A percentile compares a stretch with the other conserved stretches of the same genome.
Evolutionary conservation across 2,797 vertebrate species (phyloP).

Genomic region (Hylomyscus alleni): DNA sequence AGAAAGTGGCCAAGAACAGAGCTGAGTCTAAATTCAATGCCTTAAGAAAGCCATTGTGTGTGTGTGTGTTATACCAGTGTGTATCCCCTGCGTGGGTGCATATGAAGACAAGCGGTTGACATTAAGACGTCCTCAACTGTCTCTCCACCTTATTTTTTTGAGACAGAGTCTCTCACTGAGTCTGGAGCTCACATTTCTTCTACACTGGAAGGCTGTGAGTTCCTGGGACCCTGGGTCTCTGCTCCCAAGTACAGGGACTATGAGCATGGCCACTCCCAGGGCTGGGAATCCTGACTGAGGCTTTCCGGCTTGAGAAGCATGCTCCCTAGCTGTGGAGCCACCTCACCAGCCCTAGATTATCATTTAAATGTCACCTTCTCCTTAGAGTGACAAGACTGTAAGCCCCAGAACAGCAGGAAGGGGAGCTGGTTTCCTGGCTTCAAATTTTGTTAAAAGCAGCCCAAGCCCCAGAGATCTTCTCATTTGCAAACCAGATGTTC

Average conservation of each 20-base stretch:
- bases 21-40: fast-evolving
- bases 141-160: neutral
- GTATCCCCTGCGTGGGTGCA: neutral
- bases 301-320: neutral
- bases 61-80: neutral
- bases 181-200: neutral
- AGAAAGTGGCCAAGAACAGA: neutral
- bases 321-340: neutral
- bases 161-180: neutral
- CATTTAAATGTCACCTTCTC: neutral
- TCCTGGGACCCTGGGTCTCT: neutral
- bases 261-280: neutral
- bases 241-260: neutral
- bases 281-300: neutral
- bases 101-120: neutral
- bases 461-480: slow-evolving; percentile 69
- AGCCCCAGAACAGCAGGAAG: neutral
- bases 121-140: neutral
- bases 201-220: neutral
- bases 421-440: neutral
- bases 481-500: slow-evolving; percentile 83
- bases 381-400: neutral
- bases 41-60: fast-evolving
- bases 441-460: slow-evolving; percentile 59
- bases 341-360: neutral